phyloP scores from a whole-genome alignment of 53 echinoderm and acorn worm species.

The Temnopleurus reevesii region DNA sequence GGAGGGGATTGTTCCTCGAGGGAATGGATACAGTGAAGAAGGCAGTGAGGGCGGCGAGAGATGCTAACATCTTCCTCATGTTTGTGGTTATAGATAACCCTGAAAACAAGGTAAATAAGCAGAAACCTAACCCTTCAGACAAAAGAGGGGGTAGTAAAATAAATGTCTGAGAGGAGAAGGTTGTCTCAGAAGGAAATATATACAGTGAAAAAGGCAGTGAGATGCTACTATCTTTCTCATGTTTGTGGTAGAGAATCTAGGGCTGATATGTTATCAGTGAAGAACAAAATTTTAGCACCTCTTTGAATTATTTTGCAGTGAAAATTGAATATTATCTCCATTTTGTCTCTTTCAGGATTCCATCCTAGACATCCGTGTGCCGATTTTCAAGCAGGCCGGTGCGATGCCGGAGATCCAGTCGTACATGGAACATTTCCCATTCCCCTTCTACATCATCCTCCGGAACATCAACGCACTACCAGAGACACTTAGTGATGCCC shows the following conservation, averaged over 20 bases:
- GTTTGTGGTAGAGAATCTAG: too few relatives aligned
- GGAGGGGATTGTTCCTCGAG: conserved; percentile 92
- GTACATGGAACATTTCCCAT: conserved; percentile 99
- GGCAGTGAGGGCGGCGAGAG: conserved; percentile 86
- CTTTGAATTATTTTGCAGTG: too few relatives aligned
- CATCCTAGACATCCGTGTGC: conserved; percentile 94
- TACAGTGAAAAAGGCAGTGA: too few relatives aligned
- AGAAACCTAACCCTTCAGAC: too few relatives aligned
- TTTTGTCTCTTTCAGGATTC: conserved; percentile 72
- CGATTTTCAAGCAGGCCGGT: conserved; percentile 82
- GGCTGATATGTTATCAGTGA: too few relatives aligned
- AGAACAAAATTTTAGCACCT: too few relatives aligned
- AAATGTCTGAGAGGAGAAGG: too few relatives aligned
- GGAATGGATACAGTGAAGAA: conserved; percentile 93
- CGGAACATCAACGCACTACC: conserved; percentile 90
- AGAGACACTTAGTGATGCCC: conserved; percentile 88
- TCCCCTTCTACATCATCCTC: conserved; percentile 97
- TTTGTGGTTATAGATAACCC: conserved; percentile 96
- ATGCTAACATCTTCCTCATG: conserved; percentile 92
- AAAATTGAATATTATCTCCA: too few relatives aligned
- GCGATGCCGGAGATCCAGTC: conserved; percentile 91
- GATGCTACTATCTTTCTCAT: too few relatives aligned
- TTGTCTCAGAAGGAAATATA: too few relatives aligned
- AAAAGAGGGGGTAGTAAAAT: too few relatives aligned
- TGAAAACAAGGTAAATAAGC: conserved; percentile 94